Evolutionary conservation across 2,113 vertebrate species (phyloP).

Genomic region (Prionailurus bengalensis): DNA sequence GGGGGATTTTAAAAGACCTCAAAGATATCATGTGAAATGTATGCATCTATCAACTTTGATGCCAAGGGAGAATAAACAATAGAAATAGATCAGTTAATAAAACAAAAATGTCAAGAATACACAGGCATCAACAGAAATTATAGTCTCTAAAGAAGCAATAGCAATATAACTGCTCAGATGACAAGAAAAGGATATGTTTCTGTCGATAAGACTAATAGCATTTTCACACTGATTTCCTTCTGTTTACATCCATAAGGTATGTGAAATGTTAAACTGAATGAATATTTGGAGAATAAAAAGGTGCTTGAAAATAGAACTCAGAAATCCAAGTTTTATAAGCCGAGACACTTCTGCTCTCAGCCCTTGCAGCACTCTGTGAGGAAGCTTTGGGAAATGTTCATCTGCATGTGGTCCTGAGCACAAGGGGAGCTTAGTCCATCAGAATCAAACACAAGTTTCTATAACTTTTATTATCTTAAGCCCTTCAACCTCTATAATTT

Average conservation of each 20-base stretch:
- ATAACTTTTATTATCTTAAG: neutral
- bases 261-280: constrained; percentile 56
- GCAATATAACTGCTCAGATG: constrained; percentile 66
- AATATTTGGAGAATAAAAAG: constrained; percentile 17
- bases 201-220: constrained; percentile 41
- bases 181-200: constrained; percentile 68
- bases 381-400: neutral
- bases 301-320: constrained; percentile 24
- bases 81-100: constrained; percentile 81
- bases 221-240: constrained; percentile 61
- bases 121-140: constrained; percentile 60
- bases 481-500: neutral
- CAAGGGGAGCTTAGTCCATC: neutral
- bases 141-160: constrained; percentile 42
- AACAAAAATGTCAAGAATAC: constrained; percentile 76
- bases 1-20: neutral
- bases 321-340: neutral
- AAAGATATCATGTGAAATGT: constrained; percentile 70
- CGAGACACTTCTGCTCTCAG: neutral
- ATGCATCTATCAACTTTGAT: constrained; percentile 76
- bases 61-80: constrained; percentile 76
- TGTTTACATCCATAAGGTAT: constrained; percentile 54
- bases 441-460: neutral
- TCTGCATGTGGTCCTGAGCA: too few relatives aligned
- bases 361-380: neutral